Base-by-base conservation (phyloP, 2,113 vertebrate genomes). In the Motacilla alba region DNA sequence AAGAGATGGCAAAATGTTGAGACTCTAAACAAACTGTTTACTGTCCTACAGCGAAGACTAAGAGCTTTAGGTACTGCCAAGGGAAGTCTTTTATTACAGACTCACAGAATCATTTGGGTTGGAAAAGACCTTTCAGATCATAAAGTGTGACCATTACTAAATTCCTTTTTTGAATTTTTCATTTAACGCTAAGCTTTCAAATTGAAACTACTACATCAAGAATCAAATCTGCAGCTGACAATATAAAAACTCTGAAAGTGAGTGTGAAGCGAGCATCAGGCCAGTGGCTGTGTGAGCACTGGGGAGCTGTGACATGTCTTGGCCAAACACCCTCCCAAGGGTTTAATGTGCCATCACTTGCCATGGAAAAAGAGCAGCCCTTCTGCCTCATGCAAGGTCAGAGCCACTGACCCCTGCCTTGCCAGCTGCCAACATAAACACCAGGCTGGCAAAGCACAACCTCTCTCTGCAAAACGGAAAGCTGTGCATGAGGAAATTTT, bases 341-440 rank as follows among this genome's bases (percentile, higher is more conserved):
- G 10, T 63, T 80, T n/a, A 24, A 53, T 0, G 2, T 33, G 63
- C 37, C 35, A 19, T 12, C 27, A 1, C 2, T 2, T 21, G 7
- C 5, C 52, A 33, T 3, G 27, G 11, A 39, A 50, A 50, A 77
- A n/a, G 2, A n/a, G 39, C n/a, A 60, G 49, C 49, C 20, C n/a
- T 39, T n/a, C 33, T 56, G 35, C 27, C 41, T 47, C 0, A 0
- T 5, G 15, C 15, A 59, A 77, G 72, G 53, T 17, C 63, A 56
- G 20, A 86, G 58, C 44, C 52, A 27, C 31, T 5, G 28, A n/a
- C 3, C 50, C 6, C 9, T 2, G 50, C 37, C 16, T 27, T 6
- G 9, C 14, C 8, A 30, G 35, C 2, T 72, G 86, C 89, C 91
- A 93, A 35, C 33, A 30, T 1, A 15, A 86, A 90, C 59, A 58